Evolutionary conservation across 2,888 invertebrate species (phyloP).

Genomic region (Leptinotarsa juncta): DNA sequence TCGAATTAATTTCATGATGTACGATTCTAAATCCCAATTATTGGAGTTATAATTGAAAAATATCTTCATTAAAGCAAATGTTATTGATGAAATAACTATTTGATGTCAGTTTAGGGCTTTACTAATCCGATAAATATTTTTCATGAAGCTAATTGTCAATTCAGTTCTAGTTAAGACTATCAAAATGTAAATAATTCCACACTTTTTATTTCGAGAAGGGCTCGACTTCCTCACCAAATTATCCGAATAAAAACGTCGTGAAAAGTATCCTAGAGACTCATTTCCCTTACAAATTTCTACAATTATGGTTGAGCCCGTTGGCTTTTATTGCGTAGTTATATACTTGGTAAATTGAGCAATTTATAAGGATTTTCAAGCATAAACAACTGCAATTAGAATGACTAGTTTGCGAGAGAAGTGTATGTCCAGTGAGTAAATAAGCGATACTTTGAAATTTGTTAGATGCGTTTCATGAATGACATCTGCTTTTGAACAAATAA

Average conservation of each 20-base stretch:
- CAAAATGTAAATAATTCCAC: slow-evolving; percentile 34
- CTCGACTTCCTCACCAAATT: slow-evolving; percentile 29
- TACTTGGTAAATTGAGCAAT: slow-evolving; percentile 47
- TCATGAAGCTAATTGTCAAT: neutral
- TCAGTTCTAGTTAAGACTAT: slow-evolving; percentile 1
- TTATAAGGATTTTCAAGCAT: slow-evolving; percentile 49
- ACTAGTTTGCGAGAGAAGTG: neutral
- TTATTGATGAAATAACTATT: no score
- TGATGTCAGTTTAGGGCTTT: neutral
- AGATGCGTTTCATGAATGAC: no score
- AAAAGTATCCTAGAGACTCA: slow-evolving; percentile 43
- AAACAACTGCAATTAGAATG: slow-evolving; percentile 5
- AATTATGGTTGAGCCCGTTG: slow-evolving; percentile 40
- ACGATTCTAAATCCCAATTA: no score
- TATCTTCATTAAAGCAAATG: no score
- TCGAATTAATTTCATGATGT: no score
- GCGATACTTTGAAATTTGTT: no score
- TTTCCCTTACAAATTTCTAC: slow-evolving; percentile 51
- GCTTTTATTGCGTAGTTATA: slow-evolving; percentile 50
- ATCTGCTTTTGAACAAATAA: no score
- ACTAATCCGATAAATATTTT: neutral
- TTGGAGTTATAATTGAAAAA: no score
- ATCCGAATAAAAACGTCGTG: slow-evolving; percentile 31
- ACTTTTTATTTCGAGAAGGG: slow-evolving; percentile 21
- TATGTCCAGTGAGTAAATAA: neutral